Evolutionary conservation across 1,140 invertebrate genomes (phyloP), one percentile per base, ranked within the genome.

Genomic region (Globodera rostochiensis): DNA sequence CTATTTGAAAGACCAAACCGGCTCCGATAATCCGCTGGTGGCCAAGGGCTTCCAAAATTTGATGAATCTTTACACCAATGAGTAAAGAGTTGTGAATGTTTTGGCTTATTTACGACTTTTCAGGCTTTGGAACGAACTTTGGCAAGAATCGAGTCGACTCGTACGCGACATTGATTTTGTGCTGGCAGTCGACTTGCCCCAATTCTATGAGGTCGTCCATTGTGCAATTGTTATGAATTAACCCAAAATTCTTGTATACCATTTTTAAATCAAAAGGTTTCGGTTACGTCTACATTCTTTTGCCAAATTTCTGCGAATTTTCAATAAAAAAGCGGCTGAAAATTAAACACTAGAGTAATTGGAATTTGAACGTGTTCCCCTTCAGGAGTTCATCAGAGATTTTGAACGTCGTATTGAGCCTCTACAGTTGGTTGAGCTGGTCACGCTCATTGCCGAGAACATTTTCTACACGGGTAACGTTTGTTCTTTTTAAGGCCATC

Each of bases 21-120:
- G 75, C 90, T 74, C 83, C 79, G 80, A 90, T 86, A 60, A 92
- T 84, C 81, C 75, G 15, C 73, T 88, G 85, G 80, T 88, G 15
- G 86, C 82, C 5, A 87, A 89, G 77, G 67, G 73, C 73, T 90
- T 88, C 77, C 82, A 86, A 64, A 70, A 77, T 36, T 82, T 89
- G 7, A 84, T 87, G 67, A 73, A 85, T 9, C 64, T 83, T 53
- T 90, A 90, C 69, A 53, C 77, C 6, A 89, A 87, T 79, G 88
- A 90, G 87, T 82, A 73, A 80, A 21, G 6, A 66, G 1, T 11
- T 6, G 0, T 45, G 1, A 86, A 50, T 19, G 82, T 69, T 76
- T 77, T 46, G 50, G 19, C 70, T 78, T 81, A 46, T 71, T 15
- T 73, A 77, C 9, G 53, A 13, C 73, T 57, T 78, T 88, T 78